Evolutionary conservation across 2,888 invertebrate genomes (phyloP).

Genomic region (Agrotis puta): DNA sequence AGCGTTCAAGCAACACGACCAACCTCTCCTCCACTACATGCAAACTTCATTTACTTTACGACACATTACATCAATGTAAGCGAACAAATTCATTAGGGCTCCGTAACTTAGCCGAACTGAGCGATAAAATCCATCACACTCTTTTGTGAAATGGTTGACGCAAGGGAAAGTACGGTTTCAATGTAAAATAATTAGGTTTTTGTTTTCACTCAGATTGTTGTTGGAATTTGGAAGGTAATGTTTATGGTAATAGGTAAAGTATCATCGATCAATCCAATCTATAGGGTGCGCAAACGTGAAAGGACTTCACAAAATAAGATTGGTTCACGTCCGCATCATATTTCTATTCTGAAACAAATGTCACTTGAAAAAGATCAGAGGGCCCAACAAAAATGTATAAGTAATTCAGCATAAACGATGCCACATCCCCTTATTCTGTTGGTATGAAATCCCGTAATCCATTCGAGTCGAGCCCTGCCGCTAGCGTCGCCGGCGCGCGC

Average conservation of each 20-base stretch:
- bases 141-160: slow-evolving; percentile 47
- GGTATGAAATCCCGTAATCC: slow-evolving; percentile 80
- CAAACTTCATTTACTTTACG: slow-evolving; percentile 73
- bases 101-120: slow-evolving; percentile 44
- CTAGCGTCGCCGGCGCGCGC: slow-evolving; percentile 72
- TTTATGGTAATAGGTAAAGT: no score
- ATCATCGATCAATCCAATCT: not conserved
- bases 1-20: slow-evolving; percentile 71
- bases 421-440: slow-evolving; percentile 76
- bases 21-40: slow-evolving; percentile 60
- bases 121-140: slow-evolving; percentile 55
- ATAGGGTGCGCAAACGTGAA: slow-evolving; percentile 35
- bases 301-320: slow-evolving; percentile 54
- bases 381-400: slow-evolving; percentile 74
- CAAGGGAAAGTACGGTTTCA: slow-evolving; percentile 19
- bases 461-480: slow-evolving; percentile 69
- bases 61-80: slow-evolving; percentile 64
- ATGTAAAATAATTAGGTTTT: slow-evolving; percentile 23
- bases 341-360: slow-evolving; percentile 67
- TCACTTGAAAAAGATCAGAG: slow-evolving; percentile 73
- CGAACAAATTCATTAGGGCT: slow-evolving; percentile 55
- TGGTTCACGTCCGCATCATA: slow-evolving; percentile 65
- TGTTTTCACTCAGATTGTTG: not conserved
- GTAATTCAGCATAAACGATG: slow-evolving; percentile 78
- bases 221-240: not conserved